Evolutionary conservation across 2,888 invertebrate genomes (phyloP).

Genomic region (Idaea aversata): DNA sequence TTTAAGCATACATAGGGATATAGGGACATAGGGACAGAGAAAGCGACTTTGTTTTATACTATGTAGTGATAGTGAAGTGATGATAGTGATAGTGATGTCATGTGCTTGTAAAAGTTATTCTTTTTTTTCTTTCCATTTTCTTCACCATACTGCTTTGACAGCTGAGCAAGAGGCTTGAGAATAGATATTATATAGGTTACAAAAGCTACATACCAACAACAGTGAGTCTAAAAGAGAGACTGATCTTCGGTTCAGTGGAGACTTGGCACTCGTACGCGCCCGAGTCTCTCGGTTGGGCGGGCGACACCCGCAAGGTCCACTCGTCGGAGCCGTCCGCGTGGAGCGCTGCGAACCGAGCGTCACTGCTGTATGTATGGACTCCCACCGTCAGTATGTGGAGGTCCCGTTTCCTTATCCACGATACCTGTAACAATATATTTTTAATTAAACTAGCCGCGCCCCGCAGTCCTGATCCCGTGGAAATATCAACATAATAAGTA

Average conservation of each 20-base stretch:
- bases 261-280: slow-evolving; percentile 96
- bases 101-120: too few relatives aligned
- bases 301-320: slow-evolving; percentile 82
- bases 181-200: not conserved
- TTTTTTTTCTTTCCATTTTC: too few relatives aligned
- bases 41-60: too few relatives aligned
- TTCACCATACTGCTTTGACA: too few relatives aligned
- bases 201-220: slow-evolving; percentile 84
- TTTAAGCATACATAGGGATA: too few relatives aligned
- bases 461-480: too few relatives aligned
- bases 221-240: slow-evolving; percentile 84
- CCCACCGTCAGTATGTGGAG: slow-evolving; percentile 85
- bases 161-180: too few relatives aligned
- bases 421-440: slow-evolving; percentile 80
- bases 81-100: too few relatives aligned
- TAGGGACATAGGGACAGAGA: too few relatives aligned
- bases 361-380: slow-evolving; percentile 83
- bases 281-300: slow-evolving; percentile 86
- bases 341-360: slow-evolving; percentile 82
- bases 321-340: slow-evolving; percentile 83
- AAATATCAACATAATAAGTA: too few relatives aligned
- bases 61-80: too few relatives aligned
- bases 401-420: slow-evolving; percentile 92
- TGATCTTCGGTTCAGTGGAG: slow-evolving; percentile 94
- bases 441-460: not conserved